Conservation (phyloP, 2,888 invertebrate species). For the Hanleya hanleyi region DNA sequence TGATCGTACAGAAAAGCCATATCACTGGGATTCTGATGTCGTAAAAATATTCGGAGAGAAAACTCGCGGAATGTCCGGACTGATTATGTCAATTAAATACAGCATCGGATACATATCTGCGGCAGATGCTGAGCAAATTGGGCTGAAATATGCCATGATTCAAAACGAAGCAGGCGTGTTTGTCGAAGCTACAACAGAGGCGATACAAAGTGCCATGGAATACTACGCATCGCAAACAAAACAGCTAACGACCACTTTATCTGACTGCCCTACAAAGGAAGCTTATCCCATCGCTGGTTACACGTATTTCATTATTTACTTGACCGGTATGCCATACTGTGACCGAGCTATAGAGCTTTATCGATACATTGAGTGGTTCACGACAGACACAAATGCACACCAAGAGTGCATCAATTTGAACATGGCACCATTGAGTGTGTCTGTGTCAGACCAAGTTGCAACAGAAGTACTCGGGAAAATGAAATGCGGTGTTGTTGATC, state of each 20-base stretch:
- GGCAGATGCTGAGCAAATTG: conserved; percentile 42
- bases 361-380: conserved; percentile 63
- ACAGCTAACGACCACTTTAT: not conserved
- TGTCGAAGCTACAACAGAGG: conserved; percentile 33
- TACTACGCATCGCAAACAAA: conserved; percentile 22
- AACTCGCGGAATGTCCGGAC: conserved; percentile 54
- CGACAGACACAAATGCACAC: conserved; percentile 34
- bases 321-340: conserved; percentile 48
- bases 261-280: conserved; percentile 1
- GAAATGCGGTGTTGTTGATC: conserved; percentile 46
- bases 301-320: conserved; percentile 60
- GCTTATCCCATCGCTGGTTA: conserved; percentile 65
- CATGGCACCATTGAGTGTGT: conserved; percentile 52
- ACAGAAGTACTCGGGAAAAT: conserved; percentile 46
- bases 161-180: conserved; percentile 48
- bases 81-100: conserved; percentile 50
- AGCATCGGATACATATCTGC: conserved; percentile 63
- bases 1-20: conserved; percentile 13
- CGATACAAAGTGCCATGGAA: conserved; percentile 55
- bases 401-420: conserved; percentile 30
- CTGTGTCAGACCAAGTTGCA: conserved; percentile 35
- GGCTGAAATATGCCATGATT: conserved; percentile 45
- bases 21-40: conserved; percentile 45
- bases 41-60: conserved; percentile 46
- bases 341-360: conserved; percentile 57